Conservation (phyloP, 53 echinoderm and acorn worm genomes). For the Actinopyga echinites region DNA sequence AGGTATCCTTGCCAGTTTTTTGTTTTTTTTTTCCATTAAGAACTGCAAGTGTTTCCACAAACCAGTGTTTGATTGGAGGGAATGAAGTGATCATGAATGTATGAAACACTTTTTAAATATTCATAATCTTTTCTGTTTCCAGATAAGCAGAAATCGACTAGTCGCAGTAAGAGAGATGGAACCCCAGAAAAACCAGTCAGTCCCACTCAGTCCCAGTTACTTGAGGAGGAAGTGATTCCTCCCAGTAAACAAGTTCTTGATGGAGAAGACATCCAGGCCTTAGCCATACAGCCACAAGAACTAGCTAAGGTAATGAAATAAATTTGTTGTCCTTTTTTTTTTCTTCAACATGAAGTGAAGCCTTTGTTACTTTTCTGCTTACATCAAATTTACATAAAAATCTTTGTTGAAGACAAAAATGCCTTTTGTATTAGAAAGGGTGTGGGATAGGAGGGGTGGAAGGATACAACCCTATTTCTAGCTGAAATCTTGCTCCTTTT, state of each 20-base stretch:
- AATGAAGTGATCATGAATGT: neutral
- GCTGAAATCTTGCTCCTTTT: too few relatives aligned
- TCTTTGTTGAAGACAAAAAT: too few relatives aligned
- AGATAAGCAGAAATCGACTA: conserved; percentile 84
- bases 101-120: too few relatives aligned
- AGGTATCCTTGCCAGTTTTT: too few relatives aligned
- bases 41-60: too few relatives aligned
- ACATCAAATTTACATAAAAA: too few relatives aligned
- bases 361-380: too few relatives aligned
- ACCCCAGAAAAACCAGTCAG: conserved; percentile 96
- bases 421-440: too few relatives aligned
- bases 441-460: too few relatives aligned
- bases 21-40: too few relatives aligned
- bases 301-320: conserved; percentile 63
- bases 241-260: conserved; percentile 89
- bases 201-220: conserved; percentile 86
- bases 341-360: too few relatives aligned
- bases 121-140: conserved; percentile 21
- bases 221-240: conserved; percentile 79
- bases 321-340: neutral
- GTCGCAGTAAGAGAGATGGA: conserved; percentile 74
- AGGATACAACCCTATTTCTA: too few relatives aligned
- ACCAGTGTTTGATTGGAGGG: neutral
- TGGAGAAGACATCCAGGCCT: conserved; percentile 96
- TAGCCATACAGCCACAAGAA: conserved; percentile 84